Percentiles rank a stretch among this genome's conserved stretches.
Conservation (phyloP, 2,113 vertebrate species). For the Gymnarchus niloticus region DNA sequence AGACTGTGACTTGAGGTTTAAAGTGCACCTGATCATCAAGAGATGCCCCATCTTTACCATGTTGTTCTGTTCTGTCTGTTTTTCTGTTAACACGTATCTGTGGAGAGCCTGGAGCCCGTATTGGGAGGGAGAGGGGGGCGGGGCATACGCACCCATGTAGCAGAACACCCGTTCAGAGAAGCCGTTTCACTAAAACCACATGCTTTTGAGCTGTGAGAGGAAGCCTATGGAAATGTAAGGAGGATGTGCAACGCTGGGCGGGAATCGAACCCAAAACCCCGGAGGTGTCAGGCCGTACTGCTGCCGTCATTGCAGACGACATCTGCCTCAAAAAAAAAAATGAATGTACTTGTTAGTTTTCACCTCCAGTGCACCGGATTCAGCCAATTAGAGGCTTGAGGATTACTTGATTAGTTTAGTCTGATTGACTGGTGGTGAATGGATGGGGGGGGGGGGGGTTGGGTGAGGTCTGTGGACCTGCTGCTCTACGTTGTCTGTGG, state of each 20-base stretch:
- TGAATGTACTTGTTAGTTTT: not conserved
- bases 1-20: conserved; percentile 47
- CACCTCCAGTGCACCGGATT: not conserved
- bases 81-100: not conserved
- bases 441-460: not conserved
- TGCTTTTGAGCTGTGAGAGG: not conserved
- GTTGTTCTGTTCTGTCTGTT: not conserved
- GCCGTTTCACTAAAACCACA: not conserved
- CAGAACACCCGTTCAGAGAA: too few species aligned
- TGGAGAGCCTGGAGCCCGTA: not conserved
- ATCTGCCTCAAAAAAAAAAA: too few species aligned
- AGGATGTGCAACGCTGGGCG: too few species aligned
- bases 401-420: not conserved
- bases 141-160: too few species aligned
- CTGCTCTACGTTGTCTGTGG: not conserved
- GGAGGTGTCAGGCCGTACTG: not conserved
- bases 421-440: not conserved
- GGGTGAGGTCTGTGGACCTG: not conserved
- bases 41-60: not conserved
- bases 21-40: conserved; percentile 57
- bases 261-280: not conserved
- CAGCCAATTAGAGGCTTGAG: not conserved
- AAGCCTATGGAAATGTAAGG: not conserved
- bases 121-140: not conserved
- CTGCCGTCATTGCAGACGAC: too few species aligned